Evolutionary conservation across 2,113 vertebrate species (phyloP), one percentile per base, ranked within the genome.

Genomic region (Otis tarda): DNA sequence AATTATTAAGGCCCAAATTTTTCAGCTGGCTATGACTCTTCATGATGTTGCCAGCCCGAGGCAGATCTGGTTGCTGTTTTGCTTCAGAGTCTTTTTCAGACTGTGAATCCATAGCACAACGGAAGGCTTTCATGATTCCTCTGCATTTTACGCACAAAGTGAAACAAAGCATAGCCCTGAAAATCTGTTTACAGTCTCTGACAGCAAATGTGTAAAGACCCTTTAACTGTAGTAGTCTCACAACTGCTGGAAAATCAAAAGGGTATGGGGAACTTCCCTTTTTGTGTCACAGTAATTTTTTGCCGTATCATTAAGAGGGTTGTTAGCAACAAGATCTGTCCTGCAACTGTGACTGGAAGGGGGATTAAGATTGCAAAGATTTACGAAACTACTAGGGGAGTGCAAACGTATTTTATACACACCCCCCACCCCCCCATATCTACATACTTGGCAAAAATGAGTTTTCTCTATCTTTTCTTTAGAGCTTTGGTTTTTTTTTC

Each of bases 71-170:
- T 24, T 64, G 49, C 13, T 63, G 10, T 55, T 81, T 81, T 78
- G 6, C 21, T 78, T 86, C 37, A 45, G 37, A 65, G 16, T 35
- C 12, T 53, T 31, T 78, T 75, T 52, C 68, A 23, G 75, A 23
- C 20, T 21, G 8, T 25, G 39, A 49, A 56, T 6, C 23, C 10
- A 3, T 33, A 12, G 0, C 6, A 52, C 23, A 41, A 59, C 1
- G 13, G 10, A 63, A 81, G 10, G 14, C 7, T 77, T 92, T 91
- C 7, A 9, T 13, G 23, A 33, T 20, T 70, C 16, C 14, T 2
- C 21, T 75, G 7, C 2, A 1, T 43, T 78, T 89, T 68, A 49
- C 39, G 27, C 18, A 28, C 18, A 37, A 49, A 89, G 21, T 18
- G 56, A 84, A 90, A 82, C 18, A 24, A 52, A 11, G 11, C 3